Evolutionary conservation across 2,113 vertebrate genomes (phyloP).

Genomic region (Silurus asotus): DNA sequence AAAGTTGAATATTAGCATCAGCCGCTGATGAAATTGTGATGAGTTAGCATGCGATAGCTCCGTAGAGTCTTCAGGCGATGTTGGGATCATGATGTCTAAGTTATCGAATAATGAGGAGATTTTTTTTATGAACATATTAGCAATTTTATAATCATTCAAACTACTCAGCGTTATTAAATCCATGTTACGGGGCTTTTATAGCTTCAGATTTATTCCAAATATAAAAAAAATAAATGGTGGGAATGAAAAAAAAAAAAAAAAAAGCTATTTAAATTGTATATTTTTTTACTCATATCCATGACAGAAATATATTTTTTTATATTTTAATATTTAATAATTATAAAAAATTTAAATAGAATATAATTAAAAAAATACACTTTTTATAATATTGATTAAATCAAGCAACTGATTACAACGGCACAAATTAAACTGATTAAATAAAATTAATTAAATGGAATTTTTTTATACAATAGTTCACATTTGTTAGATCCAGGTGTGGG

Average conservation of each 20-base stretch:
- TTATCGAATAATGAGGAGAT: neutral
- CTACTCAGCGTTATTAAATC: neutral
- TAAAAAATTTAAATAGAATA: too few species aligned
- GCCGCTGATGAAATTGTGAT: constrained; percentile 1
- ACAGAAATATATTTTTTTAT: neutral
- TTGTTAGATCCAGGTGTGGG: too few species aligned
- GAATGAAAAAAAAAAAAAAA: neutral
- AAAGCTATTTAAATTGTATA: neutral
- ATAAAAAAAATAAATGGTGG: neutral
- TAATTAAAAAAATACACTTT: too few species aligned
- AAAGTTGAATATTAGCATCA: neutral
- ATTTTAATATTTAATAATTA: too few species aligned
- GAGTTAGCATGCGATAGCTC: neutral
- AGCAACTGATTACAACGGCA: too few species aligned
- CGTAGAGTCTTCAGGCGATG: neutral
- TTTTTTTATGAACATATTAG: neutral
- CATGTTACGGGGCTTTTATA: neutral
- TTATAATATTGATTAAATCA: too few species aligned
- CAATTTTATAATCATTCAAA: neutral
- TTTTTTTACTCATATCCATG: neutral
- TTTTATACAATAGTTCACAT: too few species aligned
- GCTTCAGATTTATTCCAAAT: neutral
- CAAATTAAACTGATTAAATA: too few species aligned
- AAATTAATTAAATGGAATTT: too few species aligned
- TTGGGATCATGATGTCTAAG: neutral